Conservation (phyloP, 2,888 invertebrate species). For the Platycheirus rosarum region DNA sequence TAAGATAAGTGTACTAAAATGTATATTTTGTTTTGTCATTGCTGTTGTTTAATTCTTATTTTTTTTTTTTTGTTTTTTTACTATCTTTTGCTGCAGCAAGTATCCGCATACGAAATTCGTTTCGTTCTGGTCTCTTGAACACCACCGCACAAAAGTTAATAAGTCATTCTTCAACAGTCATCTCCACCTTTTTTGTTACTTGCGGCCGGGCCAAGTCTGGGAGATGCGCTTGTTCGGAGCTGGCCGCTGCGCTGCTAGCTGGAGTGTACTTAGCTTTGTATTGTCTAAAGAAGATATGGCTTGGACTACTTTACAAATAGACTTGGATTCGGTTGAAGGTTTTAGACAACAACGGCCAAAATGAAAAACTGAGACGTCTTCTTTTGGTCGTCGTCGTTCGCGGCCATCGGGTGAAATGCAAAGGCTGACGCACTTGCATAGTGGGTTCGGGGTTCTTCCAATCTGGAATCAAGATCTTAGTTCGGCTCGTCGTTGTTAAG, state of each 20-base stretch:
- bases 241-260: slow-evolving; percentile 41
- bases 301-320: slow-evolving; percentile 72
- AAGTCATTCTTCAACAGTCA: slow-evolving; percentile 76
- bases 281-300: slow-evolving; percentile 45
- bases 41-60: slow-evolving; percentile 48
- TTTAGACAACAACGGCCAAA: slow-evolving; percentile 42
- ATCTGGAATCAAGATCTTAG: slow-evolving; percentile 63
- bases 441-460: slow-evolving; percentile 59
- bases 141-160: slow-evolving; percentile 76
- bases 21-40: slow-evolving; percentile 39
- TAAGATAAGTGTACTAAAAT: slow-evolving; percentile 60
- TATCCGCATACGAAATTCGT: slow-evolving; percentile 74
- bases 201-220: slow-evolving; percentile 13
- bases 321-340: slow-evolving; percentile 72
- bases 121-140: slow-evolving; percentile 76
- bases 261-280: slow-evolving; percentile 16
- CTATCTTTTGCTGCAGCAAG: slow-evolving; percentile 56
- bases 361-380: neutral
- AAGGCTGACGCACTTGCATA: slow-evolving; percentile 63
- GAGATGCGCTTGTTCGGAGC: slow-evolving; percentile 41
- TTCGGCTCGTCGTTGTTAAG: slow-evolving; percentile 44
- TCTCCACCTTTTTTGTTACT: slow-evolving; percentile 72
- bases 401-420: slow-evolving; percentile 40
- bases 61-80: slow-evolving; percentile 64
- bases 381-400: slow-evolving; percentile 2